Evolutionary conservation across 2,888 invertebrate species (phyloP).

Genomic region (Diplolepis rosae): DNA sequence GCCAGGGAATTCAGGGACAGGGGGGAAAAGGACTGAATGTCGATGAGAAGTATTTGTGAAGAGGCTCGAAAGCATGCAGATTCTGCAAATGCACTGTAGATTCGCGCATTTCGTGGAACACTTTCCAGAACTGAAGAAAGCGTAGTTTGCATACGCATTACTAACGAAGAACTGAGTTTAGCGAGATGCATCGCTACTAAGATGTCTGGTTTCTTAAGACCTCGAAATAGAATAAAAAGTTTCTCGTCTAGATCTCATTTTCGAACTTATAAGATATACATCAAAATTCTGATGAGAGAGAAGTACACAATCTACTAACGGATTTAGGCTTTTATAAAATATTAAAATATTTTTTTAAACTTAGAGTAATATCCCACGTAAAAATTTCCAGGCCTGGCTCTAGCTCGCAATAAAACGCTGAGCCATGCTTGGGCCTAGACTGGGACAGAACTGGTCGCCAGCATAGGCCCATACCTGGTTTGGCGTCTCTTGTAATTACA

Average conservation of each 20-base stretch:
- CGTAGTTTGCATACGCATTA: constrained; percentile 28
- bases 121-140: not conserved
- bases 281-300: too few relatives aligned
- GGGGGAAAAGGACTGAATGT: not conserved
- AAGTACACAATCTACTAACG: too few relatives aligned
- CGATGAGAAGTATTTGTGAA: constrained; percentile 20
- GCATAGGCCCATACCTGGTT: too few relatives aligned
- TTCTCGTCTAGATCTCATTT: not conserved
- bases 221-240: constrained; percentile 1
- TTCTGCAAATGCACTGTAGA: constrained; percentile 8
- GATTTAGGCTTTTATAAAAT: too few relatives aligned
- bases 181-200: not conserved
- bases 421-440: too few relatives aligned
- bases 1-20: not conserved
- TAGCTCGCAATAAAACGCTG: too few relatives aligned
- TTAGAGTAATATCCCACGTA: too few relatives aligned
- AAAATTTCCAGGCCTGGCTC: too few relatives aligned
- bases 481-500: too few relatives aligned
- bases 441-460: too few relatives aligned
- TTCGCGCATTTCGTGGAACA: not conserved
- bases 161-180: constrained; percentile 4
- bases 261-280: too few relatives aligned
- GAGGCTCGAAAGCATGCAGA: constrained; percentile 16
- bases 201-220: not conserved
- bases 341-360: too few relatives aligned